Conservation (phyloP, 2,888 invertebrate genomes). For the Allygus modestus region DNA sequence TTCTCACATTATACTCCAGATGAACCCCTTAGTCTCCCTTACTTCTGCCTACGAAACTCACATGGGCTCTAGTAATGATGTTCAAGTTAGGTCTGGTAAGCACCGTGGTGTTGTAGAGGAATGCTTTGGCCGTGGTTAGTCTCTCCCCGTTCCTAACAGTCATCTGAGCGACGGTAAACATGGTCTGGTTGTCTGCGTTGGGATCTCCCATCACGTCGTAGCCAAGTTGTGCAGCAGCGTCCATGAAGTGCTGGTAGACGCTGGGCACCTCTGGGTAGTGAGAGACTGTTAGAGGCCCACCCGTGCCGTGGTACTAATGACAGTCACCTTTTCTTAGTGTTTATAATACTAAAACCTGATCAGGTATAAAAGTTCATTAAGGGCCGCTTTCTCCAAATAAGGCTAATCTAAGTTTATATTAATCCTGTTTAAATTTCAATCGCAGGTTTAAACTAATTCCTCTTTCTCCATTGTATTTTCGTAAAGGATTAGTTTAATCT, state of each 20-base stretch:
- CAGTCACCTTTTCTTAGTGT: no score
- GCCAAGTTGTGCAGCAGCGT: slow-evolving; percentile 74
- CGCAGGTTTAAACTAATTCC: no score
- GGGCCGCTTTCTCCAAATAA: no score
- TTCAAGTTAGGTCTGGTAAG: slow-evolving; percentile 34
- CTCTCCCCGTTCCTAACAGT: slow-evolving; percentile 70
- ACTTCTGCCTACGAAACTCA: no score
- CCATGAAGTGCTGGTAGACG: slow-evolving; percentile 73
- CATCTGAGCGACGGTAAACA: slow-evolving; percentile 70
- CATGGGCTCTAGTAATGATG: slow-evolving; percentile 39
- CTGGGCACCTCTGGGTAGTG: slow-evolving; percentile 73
- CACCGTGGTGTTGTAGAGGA: slow-evolving; percentile 18
- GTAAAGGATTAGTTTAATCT: no score
- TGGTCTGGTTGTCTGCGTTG: slow-evolving; percentile 71
- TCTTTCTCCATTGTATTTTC: no score
- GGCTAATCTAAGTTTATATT: no score
- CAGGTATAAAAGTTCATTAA: no score
- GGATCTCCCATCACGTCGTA: slow-evolving; percentile 73
- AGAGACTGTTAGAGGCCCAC: slow-evolving; percentile 74
- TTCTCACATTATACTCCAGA: no score
- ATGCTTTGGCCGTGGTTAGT: slow-evolving; percentile 73
- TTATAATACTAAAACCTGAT: no score
- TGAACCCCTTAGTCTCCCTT: no score
- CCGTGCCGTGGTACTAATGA: slow-evolving; percentile 74
- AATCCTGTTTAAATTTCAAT: no score